Evolutionary conservation across 2,888 invertebrate genomes (phyloP), one percentile per base, ranked within the genome.

Genomic region (Ligdia adustata): DNA sequence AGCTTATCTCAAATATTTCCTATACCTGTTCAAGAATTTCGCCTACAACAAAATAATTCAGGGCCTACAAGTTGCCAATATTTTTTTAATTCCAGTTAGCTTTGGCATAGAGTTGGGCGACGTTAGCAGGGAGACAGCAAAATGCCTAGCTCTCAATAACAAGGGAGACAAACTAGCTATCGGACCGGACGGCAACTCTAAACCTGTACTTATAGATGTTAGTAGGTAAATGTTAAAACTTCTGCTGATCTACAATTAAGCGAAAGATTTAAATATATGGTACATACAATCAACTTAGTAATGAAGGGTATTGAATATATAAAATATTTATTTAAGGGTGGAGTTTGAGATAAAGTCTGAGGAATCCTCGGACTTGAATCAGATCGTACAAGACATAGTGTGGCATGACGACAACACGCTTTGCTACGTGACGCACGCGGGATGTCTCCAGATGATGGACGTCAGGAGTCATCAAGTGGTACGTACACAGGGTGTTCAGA

Each of bases 341-440:
- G 48, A 66, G 27, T 55, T 75, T 14, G 41, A 76, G 41, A 62
- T 72, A 31, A 66, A 62, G 4, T 62, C 70, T 4, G 57, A 68
- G 22, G 44, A 51, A 0, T 62, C 64, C 1, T 66, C 55, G 37
- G 64, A 74, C 41, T 41, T 42, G 2, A 72, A 67, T 16, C 69
- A 78, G 54, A 69, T 69, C 0, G 60, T 86, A 1, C 63, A 84
- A 9, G 89, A 90, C 20, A 71, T 88, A 20, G 72, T 61, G 12
- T 90, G 89, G 89, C 87, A 82, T 20, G 58, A 82, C 55, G 72
- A 73, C 1, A 77, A 81, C 50, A 75, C 73, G 1, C 38, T 88
- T 3, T 53, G 73, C 2, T 82, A 69, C 54, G 85, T 83, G 2
- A 81, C 84, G 7, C 86, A 89, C 54, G 70, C 79, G 0, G 89